Base-by-base conservation (phyloP, 2,113 vertebrate species). In the Noctilio leporinus region DNA sequence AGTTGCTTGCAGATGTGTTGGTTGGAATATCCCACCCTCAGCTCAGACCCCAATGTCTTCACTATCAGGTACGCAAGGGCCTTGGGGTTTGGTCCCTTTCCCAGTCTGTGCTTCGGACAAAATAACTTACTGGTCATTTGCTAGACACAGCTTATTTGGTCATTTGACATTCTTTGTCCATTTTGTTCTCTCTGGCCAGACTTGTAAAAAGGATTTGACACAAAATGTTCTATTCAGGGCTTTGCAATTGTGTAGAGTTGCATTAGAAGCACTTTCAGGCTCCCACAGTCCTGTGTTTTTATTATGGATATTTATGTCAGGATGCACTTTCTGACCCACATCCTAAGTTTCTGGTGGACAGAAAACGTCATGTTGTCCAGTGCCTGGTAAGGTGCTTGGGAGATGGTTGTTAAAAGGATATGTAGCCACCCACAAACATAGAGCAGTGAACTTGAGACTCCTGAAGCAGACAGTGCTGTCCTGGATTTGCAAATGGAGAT, bases 191-290 rank as follows among this genome's bases (percentile, higher is more conserved):
- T 84, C 30, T 73, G 22, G 8, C 3, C 86, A n/a, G 75, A 85
- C 91, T 28, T 35, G 6, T 20, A 53, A 81, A 76, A 35, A 35
- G 35, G 3, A 33, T 78, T 80, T 70, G 70, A 24, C 9, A 57
- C 24, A 70, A 75, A 86, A 70, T 40, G 40, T 53, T 86, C 30
- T 64, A 43, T 82, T 30, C 4, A 28, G 11, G 53, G 19, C 11
- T 93, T 40, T 82, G 22, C 43, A 49, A 83, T 92, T 93, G 7
- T 55, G n/a, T 33, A 47, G 64, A 57, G 14, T 76, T 95, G 77
- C 22, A 64, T 69, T 70, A 67, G 26, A 26, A 67, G 69, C n/a
- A 33, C 24, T 76, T 28, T 43, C n/a, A 45, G 33, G 7, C 22
- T 26, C n/a, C 93, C 59, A 38, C 40, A 20, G 17, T 11, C 45